Evolutionary conservation across 1,140 invertebrate species (phyloP), one percentile per base, ranked within the genome.

Genomic region (Meloidogyne hapla): DNA sequence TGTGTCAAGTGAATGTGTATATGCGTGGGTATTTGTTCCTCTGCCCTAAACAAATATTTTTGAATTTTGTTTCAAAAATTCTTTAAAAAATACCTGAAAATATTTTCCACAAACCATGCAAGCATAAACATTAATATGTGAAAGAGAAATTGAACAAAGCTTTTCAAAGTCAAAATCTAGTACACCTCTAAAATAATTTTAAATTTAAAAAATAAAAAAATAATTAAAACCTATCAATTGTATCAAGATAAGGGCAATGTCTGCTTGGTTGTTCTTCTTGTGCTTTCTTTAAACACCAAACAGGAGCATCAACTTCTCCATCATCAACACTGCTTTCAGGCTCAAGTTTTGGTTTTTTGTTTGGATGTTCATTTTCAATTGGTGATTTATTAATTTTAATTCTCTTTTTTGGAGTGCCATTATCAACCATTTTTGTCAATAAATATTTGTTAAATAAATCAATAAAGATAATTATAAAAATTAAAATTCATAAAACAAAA

Each of bases 141-240:
- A 98, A 62, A 99, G 88, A 3, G 96, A 98, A 25, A 99, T 92
- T 1, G 95, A 99, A 88, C 97, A 99, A 4, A 99, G 89, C 88
- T 99, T 99, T 88, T 99, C 97, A 91, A 99, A 99, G 90, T 99
- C 97, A 91, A 99, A 99, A 89, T 99, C 97, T 68, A 99, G 89
- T 80, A 98, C 92, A 87, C 95, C 94, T 83, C 90, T 90, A 80
- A 79, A 83, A 68, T 6, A 45, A 48, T 40, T 33, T 28, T 77
- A 64, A 69, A 62, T 33, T 10, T n/a, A 18, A 18, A 5, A 64
- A 15, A 63, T n/a, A 0, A 25, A 42, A 15, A 70, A 25, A 28
- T 75, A 79, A 56, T 15, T 56, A 9, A 10, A 18, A 85, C 84
- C 84, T 64, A 65, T 86, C 83, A 48, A 86, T 86, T 26, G 85